These are phyloP conservation scores for Artibeus lituratus DNA, from an alignment of 2,797 vertebrate genomes.

Conservation along the genomic window DNA sequence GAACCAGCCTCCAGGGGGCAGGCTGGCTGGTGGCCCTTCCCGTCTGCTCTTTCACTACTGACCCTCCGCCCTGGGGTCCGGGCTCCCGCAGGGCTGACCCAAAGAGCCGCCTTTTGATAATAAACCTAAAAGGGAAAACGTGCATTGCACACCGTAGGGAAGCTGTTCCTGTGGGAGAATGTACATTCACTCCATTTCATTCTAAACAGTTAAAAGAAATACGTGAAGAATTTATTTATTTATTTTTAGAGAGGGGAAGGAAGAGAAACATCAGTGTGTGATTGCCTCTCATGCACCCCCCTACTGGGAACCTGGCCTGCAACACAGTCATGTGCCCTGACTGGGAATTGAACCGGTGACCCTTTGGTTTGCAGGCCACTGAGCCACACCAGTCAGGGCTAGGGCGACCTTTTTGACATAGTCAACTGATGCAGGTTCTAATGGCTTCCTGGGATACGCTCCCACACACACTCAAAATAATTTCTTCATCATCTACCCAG, in stretches of 20 bases:
- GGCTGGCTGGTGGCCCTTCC: background rate
- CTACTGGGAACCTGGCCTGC: too few species aligned
- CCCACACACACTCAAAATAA: background rate
- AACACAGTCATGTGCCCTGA: too few species aligned
- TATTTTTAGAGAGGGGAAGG: too few species aligned
- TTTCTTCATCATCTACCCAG: background rate
- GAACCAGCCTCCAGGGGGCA: slow-evolving; percentile 60
- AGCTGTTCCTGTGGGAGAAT: background rate
- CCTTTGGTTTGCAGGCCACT: too few species aligned
- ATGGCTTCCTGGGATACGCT: background rate
- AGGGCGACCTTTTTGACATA: background rate
- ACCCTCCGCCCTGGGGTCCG: background rate
- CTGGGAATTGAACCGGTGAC: too few species aligned
- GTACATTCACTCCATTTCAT: background rate
- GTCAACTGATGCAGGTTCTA: background rate
- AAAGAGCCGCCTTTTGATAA: background rate
- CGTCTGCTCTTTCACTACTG: background rate
- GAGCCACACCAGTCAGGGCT: too few species aligned
- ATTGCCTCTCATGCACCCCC: too few species aligned
- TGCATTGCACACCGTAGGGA: background rate
- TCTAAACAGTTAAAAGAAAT: background rate
- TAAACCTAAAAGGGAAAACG: background rate
- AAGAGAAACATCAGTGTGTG: too few species aligned
- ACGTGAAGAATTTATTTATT: background rate
- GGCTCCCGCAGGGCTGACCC: background rate